Conservation (phyloP, 2,888 invertebrate species). For the Spisula solida region DNA sequence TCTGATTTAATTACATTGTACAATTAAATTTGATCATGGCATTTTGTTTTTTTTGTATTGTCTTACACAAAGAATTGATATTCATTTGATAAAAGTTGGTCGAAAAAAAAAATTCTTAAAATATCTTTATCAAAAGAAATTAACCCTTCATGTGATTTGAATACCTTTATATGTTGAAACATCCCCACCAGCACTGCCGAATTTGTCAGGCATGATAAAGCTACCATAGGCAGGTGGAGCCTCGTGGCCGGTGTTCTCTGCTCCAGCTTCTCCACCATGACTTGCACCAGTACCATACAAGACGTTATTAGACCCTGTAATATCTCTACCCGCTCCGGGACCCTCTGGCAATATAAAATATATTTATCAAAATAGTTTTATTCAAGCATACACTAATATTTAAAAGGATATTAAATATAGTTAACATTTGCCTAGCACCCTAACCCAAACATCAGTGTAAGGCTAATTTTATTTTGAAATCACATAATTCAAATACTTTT, state of each 20-base stretch:
- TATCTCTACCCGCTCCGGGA: slow-evolving; percentile 66
- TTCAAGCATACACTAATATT: neutral
- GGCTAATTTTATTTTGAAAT: no score
- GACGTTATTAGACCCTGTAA: neutral
- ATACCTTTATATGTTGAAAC: slow-evolving; percentile 31
- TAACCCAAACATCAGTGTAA: no score
- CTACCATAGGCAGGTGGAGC: slow-evolving; percentile 74
- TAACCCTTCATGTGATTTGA: neutral
- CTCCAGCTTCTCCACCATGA: slow-evolving; percentile 80
- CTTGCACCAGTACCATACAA: slow-evolving; percentile 77
- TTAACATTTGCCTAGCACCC: no score
- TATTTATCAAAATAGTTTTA: no score
- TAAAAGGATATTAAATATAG: no score
- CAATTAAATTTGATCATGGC: no score
- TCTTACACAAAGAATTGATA: neutral
- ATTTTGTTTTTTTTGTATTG: neutral
- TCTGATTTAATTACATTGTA: no score
- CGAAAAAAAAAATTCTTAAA: neutral
- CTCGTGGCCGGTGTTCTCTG: slow-evolving; percentile 48
- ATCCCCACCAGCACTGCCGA: slow-evolving; percentile 79
- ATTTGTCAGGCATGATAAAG: slow-evolving; percentile 72
- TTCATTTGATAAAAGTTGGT: neutral
- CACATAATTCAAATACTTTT: no score
- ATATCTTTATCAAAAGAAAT: no score
- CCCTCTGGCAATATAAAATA: slow-evolving; percentile 48